Evolutionary conservation across 2,113 vertebrate species (phyloP).

Genomic region (Brachyhypopomus occidentalis): DNA sequence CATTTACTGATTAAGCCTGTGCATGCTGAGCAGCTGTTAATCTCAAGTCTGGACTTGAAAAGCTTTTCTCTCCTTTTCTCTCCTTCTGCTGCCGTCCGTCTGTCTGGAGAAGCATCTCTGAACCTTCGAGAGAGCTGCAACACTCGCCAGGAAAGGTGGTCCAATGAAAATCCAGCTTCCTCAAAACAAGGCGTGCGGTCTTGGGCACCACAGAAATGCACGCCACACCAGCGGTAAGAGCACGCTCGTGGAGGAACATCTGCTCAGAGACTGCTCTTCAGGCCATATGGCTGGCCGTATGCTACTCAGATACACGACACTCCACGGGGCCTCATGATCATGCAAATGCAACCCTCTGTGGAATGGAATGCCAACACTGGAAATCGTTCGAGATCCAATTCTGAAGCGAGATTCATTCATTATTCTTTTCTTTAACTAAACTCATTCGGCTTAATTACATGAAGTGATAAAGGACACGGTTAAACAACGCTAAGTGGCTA

Average conservation of each 20-base stretch:
- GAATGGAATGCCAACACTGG: background rate
- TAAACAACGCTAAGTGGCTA: background rate
- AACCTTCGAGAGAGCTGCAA: background rate
- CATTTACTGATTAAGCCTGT: slow-evolving; percentile 1
- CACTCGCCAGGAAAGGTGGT: background rate
- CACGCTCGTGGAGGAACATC: background rate
- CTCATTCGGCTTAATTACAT: slow-evolving; percentile 4
- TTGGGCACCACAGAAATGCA: background rate
- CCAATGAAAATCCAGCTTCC: background rate
- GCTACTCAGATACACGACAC: background rate
- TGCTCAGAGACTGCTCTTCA: background rate
- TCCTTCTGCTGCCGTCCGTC: background rate
- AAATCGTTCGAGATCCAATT: slow-evolving; percentile 5
- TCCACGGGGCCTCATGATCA: background rate
- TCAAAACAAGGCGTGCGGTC: background rate
- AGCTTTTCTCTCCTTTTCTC: too few relatives aligned
- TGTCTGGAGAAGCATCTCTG: background rate
- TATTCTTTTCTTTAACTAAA: background rate
- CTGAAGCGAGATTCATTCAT: background rate
- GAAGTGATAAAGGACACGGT: background rate
- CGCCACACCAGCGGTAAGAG: background rate
- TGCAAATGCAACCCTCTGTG: background rate
- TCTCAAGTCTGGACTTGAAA: background rate
- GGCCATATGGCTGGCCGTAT: slow-evolving; percentile 2
- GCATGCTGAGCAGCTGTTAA: background rate